Base-by-base conservation (phyloP, 2,888 invertebrate genomes). In the Drosophila kambysellisi region DNA sequence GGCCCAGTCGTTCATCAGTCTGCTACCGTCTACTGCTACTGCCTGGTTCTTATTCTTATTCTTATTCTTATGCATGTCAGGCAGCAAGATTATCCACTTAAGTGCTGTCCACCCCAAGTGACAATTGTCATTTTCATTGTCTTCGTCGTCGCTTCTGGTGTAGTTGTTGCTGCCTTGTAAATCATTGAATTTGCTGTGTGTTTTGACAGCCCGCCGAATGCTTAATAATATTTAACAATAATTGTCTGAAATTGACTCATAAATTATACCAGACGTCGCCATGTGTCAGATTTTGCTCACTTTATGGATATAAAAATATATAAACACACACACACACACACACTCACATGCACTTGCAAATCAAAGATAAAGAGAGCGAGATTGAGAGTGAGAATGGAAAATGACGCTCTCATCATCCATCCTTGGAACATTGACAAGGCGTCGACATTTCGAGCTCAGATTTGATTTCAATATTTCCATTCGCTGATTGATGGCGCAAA, bases 181-280 rank as follows among this genome's bases (percentile, higher is more conserved):
- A 91, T 91, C 91, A 91, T 90, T 82, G 79, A 79, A 74, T 74
- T 72, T 70, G 80, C 75, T 76, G 73, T 76, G 77, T 91, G 92
- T 91, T 91, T 88, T 92, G 91, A 91, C 91, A 92, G 91, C 78
- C 80, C 83, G 87, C 79, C 90, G 91, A 91, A 89, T 91, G 91
- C 91, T 91, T 83, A 91, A 91, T 92, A 91, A 92, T 91, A 91
- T 92, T 92, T 90, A 90, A 91, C 90, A 91, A 92, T 88, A 89
- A 91, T 91, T 91, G 91, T 90, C 83, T 91, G 90, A 92, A 91
- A 91, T 91, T 91, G 91, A 88, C 88, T 89, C 91, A 92, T 92
- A 91, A 91, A 91, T 92, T 91, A 91, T 82, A 77, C 70, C 84
- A 87, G 82, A 88, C 89, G 82, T 60, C 77, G 88, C 83, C 83